Evolutionary conservation across 2,113 vertebrate genomes (phyloP).

Genomic region (Scytalopus superciliaris): DNA sequence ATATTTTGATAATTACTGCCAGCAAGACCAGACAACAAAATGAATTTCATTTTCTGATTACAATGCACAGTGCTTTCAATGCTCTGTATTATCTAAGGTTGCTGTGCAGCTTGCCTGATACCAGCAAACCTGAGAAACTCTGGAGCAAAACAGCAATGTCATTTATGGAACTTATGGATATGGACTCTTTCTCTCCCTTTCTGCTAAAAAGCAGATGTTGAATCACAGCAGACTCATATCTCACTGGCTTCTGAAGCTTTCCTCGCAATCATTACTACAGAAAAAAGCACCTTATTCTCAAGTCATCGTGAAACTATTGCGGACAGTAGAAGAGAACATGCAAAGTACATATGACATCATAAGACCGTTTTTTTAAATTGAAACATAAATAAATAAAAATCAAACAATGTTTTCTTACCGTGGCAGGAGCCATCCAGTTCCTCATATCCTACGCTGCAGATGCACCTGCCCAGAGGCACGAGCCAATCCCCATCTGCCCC

Average conservation of each 20-base stretch:
- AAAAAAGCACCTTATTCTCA: neutral
- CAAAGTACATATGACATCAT: neutral
- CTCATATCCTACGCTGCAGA: conserved; percentile 92
- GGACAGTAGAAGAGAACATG: neutral
- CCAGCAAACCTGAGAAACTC: neutral
- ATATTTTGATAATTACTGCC: neutral
- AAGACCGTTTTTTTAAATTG: neutral
- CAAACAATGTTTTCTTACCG: conserved; percentile 74
- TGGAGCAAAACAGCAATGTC: neutral
- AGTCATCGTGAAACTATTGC: neutral
- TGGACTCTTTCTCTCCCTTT: neutral
- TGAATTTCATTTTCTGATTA: neutral
- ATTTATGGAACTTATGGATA: neutral
- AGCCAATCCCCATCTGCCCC: conserved; percentile 96
- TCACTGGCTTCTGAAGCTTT: neutral
- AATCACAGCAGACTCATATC: neutral
- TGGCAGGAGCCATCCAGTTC: conserved; percentile 88
- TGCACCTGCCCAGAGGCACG: conserved; percentile 90
- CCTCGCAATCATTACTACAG: neutral
- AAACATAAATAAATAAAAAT: neutral
- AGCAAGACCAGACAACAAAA: neutral
- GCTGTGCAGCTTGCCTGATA: neutral
- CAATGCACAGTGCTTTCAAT: neutral
- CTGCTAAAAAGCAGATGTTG: neutral
- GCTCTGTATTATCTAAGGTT: neutral